Percentiles rank a stretch among this genome's conserved stretches.
Conservation (phyloP, 2,113 vertebrate species). For the Eira barbara region DNA sequence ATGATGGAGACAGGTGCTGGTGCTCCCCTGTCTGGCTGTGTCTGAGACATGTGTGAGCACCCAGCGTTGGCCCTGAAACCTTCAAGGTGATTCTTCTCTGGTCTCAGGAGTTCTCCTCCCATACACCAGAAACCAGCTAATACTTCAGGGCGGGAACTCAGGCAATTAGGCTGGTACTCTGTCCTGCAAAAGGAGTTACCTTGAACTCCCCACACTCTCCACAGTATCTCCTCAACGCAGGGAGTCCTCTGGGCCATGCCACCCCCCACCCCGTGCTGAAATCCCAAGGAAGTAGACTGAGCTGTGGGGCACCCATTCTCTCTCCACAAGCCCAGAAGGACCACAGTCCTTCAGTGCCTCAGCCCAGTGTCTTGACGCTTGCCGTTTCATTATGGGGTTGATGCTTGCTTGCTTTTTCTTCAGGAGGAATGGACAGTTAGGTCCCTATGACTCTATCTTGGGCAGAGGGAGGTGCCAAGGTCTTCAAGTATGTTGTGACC, state of each 20-base stretch:
- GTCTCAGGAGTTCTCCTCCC: background rate
- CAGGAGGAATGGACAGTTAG: no score
- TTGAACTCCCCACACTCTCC: background rate
- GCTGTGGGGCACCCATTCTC: fast-evolving
- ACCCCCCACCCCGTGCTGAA: no score
- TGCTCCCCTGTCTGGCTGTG: fast-evolving
- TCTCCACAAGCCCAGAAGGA: background rate
- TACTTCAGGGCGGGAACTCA: fast-evolving
- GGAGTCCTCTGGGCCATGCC: background rate
- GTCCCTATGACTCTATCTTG: background rate
- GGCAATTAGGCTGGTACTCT: background rate
- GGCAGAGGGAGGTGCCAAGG: background rate
- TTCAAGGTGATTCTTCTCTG: background rate
- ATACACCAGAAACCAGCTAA: background rate
- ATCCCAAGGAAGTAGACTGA: fast-evolving
- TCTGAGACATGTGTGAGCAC: fast-evolving
- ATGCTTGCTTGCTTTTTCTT: background rate
- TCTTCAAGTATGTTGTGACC: fast-evolving
- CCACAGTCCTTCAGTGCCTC: fast-evolving
- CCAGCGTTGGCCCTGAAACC: fast-evolving
- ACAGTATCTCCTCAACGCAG: background rate
- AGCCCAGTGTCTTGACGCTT: background rate
- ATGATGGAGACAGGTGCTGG: background rate
- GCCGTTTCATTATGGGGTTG: fast-evolving
- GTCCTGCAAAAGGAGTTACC: fast-evolving